phyloP scores from a whole-genome alignment of 2,113 vertebrate genomes.

The Mirounga angustirostris region DNA sequence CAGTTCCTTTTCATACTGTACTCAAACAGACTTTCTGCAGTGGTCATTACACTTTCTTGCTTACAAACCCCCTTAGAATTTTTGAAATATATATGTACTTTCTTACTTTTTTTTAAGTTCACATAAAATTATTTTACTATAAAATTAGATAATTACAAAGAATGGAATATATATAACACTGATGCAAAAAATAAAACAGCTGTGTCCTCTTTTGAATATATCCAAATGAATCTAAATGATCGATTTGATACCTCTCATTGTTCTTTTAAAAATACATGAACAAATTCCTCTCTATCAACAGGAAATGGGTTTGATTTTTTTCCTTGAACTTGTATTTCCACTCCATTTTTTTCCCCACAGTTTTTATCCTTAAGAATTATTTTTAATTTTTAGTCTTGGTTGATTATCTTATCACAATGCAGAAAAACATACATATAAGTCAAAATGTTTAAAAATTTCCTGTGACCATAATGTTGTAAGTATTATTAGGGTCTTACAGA shows the following conservation, averaged over 20 bases:
- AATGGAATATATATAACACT: background rate
- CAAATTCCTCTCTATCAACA: background rate
- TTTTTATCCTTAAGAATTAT: background rate
- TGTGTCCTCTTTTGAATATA: background rate
- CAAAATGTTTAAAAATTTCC: background rate
- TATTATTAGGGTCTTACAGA: background rate
- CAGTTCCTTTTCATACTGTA: background rate
- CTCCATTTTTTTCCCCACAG: background rate
- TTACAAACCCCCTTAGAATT: background rate
- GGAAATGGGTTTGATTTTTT: background rate
- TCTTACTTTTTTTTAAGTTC: background rate
- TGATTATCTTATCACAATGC: background rate
- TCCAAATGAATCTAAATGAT: background rate
- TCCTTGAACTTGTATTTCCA: background rate
- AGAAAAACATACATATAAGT: background rate
- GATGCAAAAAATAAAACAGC: background rate
- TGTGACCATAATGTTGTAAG: background rate
- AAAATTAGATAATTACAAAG: slow-evolving; percentile 4
- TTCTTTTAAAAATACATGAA: background rate
- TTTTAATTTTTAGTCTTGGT: background rate
- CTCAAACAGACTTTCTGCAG: background rate
- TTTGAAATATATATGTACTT: background rate
- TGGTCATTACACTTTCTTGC: background rate
- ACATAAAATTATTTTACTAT: slow-evolving; percentile 29
- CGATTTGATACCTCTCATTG: background rate